These are phyloP conservation scores for Pimephales promelas DNA, from an alignment of 2,113 vertebrate species.

Conservation along the genomic window DNA sequence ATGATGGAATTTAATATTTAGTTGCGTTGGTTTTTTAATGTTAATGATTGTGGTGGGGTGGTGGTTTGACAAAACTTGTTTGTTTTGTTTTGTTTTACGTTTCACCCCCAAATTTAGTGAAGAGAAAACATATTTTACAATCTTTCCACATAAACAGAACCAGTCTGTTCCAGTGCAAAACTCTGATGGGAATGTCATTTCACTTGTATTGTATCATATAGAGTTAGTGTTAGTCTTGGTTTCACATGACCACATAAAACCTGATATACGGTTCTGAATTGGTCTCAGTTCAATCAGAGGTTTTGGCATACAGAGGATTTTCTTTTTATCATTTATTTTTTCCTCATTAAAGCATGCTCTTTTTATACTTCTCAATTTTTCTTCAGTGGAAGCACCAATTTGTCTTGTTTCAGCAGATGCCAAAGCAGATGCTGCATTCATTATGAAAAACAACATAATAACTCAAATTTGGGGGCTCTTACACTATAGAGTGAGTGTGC, in stretches of 20 bases:
- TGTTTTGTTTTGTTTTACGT: too few relatives aligned
- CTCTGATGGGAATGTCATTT: background rate
- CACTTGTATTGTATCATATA: background rate
- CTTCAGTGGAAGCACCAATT: slow-evolving; percentile 13
- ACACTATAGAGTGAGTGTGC: background rate
- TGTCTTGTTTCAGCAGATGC: slow-evolving; percentile 29
- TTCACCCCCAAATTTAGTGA: background rate
- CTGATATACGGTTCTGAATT: background rate
- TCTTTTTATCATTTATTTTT: slow-evolving; percentile 1
- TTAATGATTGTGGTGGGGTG: background rate
- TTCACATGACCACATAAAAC: background rate
- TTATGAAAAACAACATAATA: slow-evolving; percentile 27
- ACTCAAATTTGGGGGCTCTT: background rate
- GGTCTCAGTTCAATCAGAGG: background rate
- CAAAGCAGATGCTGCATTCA: slow-evolving; percentile 12
- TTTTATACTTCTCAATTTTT: slow-evolving; percentile 12
- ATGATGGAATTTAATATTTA: background rate
- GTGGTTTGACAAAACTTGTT: background rate
- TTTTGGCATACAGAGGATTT: background rate
- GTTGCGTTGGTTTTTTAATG: background rate
- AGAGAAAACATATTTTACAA: background rate
- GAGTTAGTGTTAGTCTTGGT: background rate
- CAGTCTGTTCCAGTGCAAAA: background rate
- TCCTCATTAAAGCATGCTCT: slow-evolving; percentile 8
- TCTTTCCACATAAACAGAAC: background rate